phyloP scores from a whole-genome alignment of 2,888 invertebrate genomes.

The Glyphotaelius pellucidus region DNA sequence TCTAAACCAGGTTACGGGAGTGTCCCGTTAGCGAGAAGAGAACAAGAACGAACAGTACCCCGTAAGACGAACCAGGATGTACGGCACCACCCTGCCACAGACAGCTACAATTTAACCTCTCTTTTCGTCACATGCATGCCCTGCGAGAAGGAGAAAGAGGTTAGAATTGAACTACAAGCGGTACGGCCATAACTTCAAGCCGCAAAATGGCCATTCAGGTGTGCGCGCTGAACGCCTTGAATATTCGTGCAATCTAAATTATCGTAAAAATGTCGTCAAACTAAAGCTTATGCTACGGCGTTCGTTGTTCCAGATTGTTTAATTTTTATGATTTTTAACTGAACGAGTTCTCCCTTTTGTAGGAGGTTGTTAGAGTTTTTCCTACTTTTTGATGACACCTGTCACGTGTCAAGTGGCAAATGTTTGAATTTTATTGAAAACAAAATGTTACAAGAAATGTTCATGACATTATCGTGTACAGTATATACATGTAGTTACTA shows the following conservation, averaged over 20 bases:
- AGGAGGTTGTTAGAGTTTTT: not conserved
- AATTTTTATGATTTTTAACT: not conserved
- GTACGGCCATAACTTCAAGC: not conserved
- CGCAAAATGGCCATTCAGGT: conserved; percentile 37
- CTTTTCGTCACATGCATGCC: not conserved
- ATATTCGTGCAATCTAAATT: conserved; percentile 41
- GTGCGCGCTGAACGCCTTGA: conserved; percentile 24
- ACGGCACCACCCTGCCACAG: not conserved
- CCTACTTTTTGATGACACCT: not conserved
- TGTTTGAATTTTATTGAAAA: not conserved
- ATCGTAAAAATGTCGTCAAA: conserved; percentile 30
- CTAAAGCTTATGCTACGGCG: conserved; percentile 4
- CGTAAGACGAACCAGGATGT: conserved; percentile 9
- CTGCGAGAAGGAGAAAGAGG: not conserved
- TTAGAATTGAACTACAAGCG: not conserved
- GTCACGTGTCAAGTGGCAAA: not conserved
- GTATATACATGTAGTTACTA: no score
- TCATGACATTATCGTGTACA: not conserved
- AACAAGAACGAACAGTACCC: conserved; percentile 23
- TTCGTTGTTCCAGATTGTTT: conserved; percentile 11
- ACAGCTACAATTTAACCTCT: not conserved
- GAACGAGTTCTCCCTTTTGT: not conserved
- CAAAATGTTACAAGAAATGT: not conserved
- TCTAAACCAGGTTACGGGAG: conserved; percentile 66
- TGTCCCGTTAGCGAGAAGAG: conserved; percentile 44